These are phyloP conservation scores for Lichenostomus cassidix DNA, from an alignment of 2,113 vertebrate species.

Conservation along the genomic window DNA sequence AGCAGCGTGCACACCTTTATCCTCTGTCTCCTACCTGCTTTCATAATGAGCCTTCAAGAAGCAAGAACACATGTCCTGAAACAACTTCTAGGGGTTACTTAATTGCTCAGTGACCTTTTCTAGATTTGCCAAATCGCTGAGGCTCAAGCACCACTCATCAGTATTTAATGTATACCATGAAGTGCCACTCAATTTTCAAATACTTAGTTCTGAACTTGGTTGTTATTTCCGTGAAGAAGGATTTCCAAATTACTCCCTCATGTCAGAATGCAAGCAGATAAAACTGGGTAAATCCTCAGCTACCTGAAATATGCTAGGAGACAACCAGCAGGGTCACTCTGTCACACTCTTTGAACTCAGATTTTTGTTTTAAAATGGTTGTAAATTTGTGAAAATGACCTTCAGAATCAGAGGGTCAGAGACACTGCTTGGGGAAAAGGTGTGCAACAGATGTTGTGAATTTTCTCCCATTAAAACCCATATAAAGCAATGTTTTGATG, in stretches of 20 bases:
- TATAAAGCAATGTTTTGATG: background rate
- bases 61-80: background rate
- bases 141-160: background rate
- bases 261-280: background rate
- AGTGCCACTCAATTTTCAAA: slow-evolving; percentile 1
- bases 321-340: background rate
- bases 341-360: background rate
- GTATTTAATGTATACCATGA: background rate
- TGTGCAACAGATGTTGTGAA: background rate
- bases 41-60: slow-evolving; percentile 15
- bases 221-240: background rate
- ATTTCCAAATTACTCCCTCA: background rate
- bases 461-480: background rate
- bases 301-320: background rate
- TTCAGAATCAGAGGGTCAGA: background rate
- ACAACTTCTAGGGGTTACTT: background rate
- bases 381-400: background rate
- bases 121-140: background rate
- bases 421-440: background rate
- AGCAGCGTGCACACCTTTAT: background rate
- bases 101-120: slow-evolving; percentile 33
- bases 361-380: background rate
- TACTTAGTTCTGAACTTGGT: background rate
- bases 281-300: background rate
- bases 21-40: slow-evolving; percentile 13